Percentiles rank a stretch among this genome's conserved stretches.
phyloP scores from a whole-genome alignment of 1,140 invertebrate species.

The Drosophila simulans region DNA sequence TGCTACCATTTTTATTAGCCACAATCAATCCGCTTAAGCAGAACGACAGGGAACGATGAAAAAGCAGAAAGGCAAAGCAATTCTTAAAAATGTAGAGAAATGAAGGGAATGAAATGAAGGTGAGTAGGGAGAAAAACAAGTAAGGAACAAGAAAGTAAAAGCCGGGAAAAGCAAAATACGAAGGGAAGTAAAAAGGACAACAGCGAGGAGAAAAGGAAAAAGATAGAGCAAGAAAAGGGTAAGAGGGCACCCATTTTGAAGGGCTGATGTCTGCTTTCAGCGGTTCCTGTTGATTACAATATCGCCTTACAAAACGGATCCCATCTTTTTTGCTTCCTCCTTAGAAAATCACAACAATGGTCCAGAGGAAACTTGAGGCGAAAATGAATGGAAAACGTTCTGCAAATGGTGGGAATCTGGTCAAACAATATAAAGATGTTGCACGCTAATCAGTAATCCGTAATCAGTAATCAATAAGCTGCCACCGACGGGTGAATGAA shows the following conservation, averaged over 20 bases:
- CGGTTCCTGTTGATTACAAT: constrained; percentile 22
- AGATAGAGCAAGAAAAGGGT: neutral
- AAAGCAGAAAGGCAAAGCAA: neutral
- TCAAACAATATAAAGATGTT: constrained; percentile 6
- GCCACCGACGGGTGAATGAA: neutral
- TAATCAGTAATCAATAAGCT: constrained; percentile 14
- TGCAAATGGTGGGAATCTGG: constrained; percentile 23
- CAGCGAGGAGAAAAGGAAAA: neutral
- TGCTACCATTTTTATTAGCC: constrained; percentile 71
- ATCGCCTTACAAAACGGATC: constrained; percentile 6
- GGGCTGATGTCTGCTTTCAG: constrained; percentile 10
- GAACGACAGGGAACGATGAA: constrained; percentile 14
- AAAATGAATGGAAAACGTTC: constrained; percentile 19
- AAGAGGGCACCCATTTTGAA: neutral
- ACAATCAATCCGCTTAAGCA: constrained; percentile 76
- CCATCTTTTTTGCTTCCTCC: neutral
- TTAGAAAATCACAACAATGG: constrained; percentile 14
- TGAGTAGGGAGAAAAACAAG: neutral
- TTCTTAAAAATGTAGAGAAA: neutral
- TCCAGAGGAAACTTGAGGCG: neutral
- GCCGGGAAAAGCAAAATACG: neutral
- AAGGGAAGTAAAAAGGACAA: neutral
- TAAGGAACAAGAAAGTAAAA: neutral
- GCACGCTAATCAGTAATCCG: constrained; percentile 8
- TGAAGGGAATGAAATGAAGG: neutral